Evolutionary conservation across 2,797 vertebrate species (phyloP).

Genomic region (Babyrousa celebensis): DNA sequence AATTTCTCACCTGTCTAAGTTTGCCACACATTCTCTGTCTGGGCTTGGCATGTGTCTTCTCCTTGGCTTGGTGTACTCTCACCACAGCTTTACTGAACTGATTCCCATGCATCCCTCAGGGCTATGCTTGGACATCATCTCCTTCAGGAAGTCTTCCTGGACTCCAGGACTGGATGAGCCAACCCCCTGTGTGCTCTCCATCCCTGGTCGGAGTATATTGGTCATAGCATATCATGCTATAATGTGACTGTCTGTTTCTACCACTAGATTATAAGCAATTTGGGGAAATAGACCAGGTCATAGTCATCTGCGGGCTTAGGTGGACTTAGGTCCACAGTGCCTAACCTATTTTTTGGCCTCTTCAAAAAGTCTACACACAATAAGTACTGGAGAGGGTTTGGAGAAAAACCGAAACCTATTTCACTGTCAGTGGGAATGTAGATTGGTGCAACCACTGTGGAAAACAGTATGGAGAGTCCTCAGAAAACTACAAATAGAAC

Average conservation of each 20-base stretch:
- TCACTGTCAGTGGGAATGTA: too few species aligned
- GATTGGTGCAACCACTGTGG: too few species aligned
- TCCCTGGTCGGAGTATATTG: background rate
- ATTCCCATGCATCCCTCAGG: background rate
- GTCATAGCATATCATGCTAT: background rate
- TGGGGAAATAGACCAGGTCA: background rate
- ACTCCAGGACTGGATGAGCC: background rate
- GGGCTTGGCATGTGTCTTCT: background rate
- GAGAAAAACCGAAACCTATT: too few species aligned
- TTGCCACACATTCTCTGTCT: background rate
- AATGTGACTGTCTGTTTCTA: background rate
- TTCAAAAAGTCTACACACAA: too few species aligned
- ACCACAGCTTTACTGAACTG: background rate
- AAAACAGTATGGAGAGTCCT: too few species aligned
- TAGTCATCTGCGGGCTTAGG: background rate
- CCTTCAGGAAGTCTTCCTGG: background rate
- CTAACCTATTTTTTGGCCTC: background rate
- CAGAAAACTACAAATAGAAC: too few species aligned
- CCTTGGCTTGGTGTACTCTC: background rate
- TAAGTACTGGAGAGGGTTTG: too few species aligned
- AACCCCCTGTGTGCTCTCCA: background rate
- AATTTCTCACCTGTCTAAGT: background rate
- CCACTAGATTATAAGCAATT: background rate
- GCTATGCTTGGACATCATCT: background rate
- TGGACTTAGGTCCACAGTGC: background rate